phyloP scores from a whole-genome alignment of 2,797 vertebrate genomes.

The Chanos chanos region DNA sequence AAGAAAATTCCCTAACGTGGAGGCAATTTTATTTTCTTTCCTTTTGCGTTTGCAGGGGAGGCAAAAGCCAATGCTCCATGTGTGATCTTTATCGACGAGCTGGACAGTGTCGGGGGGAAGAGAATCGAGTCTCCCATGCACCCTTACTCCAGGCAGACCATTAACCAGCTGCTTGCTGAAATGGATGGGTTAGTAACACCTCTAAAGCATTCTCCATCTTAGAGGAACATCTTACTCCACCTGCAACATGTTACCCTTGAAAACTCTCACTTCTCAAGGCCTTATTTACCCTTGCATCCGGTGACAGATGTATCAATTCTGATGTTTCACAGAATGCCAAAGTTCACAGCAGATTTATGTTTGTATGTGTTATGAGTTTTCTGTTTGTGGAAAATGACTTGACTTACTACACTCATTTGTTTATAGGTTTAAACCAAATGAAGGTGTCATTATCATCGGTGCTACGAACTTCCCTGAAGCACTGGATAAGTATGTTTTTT shows the following conservation, averaged over 20 bases:
- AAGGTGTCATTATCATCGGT: slow-evolving; percentile 97
- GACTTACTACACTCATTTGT: neutral
- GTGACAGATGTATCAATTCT: no score
- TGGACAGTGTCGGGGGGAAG: slow-evolving; percentile 98
- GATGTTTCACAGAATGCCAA: no score
- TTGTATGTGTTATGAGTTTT: neutral
- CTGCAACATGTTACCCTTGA: no score
- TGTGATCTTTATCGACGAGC: slow-evolving; percentile 97
- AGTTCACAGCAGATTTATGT: no score
- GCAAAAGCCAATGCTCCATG: slow-evolving; percentile 94
- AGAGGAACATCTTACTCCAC: no score
- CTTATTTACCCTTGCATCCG: no score
- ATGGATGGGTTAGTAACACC: slow-evolving; percentile 88
- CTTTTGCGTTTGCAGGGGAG: slow-evolving; percentile 83
- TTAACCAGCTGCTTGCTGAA: slow-evolving; percentile 97
- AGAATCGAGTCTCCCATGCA: slow-evolving; percentile 98
- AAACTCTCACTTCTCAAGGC: no score
- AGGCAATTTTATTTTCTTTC: neutral
- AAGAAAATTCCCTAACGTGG: neutral
- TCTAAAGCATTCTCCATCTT: no score
- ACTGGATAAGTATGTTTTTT: slow-evolving; percentile 87
- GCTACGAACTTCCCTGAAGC: slow-evolving; percentile 98
- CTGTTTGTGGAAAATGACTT: neutral
- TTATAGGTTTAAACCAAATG: slow-evolving; percentile 92
- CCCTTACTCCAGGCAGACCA: slow-evolving; percentile 97